These are phyloP conservation scores for Botia kubotai DNA, from an alignment of 2,797 vertebrate genomes.

Conservation along the genomic window DNA sequence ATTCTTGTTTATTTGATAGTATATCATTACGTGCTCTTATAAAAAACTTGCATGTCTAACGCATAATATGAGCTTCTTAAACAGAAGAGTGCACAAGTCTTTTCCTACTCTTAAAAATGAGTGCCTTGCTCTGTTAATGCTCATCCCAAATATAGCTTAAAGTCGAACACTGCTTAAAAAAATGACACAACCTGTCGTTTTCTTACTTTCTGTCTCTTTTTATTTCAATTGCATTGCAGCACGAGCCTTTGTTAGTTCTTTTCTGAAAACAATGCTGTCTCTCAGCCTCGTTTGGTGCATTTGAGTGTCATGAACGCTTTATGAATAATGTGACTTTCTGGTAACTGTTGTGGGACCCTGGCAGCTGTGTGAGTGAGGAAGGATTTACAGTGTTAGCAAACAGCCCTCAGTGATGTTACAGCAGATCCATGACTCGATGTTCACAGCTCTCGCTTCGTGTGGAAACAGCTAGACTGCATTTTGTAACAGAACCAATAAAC, in stretches of 20 bases:
- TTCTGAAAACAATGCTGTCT: slow-evolving; percentile 17
- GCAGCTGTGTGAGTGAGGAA: slow-evolving; percentile 38
- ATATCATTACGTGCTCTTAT: background rate
- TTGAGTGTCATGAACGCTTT: slow-evolving; percentile 9
- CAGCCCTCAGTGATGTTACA: slow-evolving; percentile 58
- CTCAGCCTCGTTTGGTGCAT: slow-evolving; percentile 24
- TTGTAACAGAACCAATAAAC: slow-evolving; percentile 79
- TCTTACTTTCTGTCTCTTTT: background rate
- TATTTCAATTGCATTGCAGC: slow-evolving; percentile 1
- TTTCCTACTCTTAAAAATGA: slow-evolving; percentile 33
- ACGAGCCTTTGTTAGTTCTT: background rate
- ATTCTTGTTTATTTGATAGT: slow-evolving; percentile 1
- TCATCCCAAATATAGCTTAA: slow-evolving; percentile 15
- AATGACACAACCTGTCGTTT: background rate
- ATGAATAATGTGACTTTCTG: background rate
- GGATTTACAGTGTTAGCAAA: background rate
- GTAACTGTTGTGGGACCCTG: background rate
- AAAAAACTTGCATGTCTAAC: slow-evolving; percentile 17
- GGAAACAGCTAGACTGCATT: slow-evolving; percentile 80
- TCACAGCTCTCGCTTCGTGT: slow-evolving; percentile 76
- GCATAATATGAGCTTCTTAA: slow-evolving; percentile 11
- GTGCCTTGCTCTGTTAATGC: slow-evolving; percentile 39
- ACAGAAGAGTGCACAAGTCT: slow-evolving; percentile 37
- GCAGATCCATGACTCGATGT: slow-evolving; percentile 77
- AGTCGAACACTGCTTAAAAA: background rate